A percentile compares a stretch with the other conserved stretches of the same genome.
phyloP scores from a whole-genome alignment of 2,888 invertebrate genomes.

The Neocrepidodera transversa region DNA sequence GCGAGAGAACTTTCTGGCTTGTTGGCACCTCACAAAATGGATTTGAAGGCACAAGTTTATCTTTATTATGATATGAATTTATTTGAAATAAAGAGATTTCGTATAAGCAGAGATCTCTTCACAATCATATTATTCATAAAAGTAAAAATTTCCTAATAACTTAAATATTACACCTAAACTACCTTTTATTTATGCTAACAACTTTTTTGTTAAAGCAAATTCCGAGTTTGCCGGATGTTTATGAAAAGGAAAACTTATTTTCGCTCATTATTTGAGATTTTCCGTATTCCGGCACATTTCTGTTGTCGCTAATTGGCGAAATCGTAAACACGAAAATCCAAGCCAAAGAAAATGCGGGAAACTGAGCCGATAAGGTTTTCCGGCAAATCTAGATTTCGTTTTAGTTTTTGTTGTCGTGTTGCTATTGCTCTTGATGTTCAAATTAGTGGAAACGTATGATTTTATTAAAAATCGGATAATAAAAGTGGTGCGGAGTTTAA shows the following conservation, averaged over 20 bases:
- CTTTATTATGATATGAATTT: too few species aligned
- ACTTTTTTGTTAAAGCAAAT: background rate
- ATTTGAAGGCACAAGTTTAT: background rate
- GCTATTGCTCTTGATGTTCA: background rate
- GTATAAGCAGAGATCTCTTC: too few species aligned
- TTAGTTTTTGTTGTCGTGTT: background rate
- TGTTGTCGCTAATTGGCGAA: constrained; percentile 21
- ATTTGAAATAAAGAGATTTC: too few species aligned
- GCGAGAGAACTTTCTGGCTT: constrained; percentile 7
- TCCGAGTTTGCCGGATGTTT: constrained; percentile 11
- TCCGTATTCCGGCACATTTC: constrained; percentile 7
- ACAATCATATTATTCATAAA: background rate
- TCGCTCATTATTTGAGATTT: constrained; percentile 20
- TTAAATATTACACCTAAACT: background rate
- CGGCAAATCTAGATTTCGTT: constrained; percentile 7
- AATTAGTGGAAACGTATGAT: background rate
- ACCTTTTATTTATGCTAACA: background rate
- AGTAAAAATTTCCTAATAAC: too few species aligned
- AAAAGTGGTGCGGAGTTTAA: too few species aligned
- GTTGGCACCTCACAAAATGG: constrained; percentile 10
- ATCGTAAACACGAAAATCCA: constrained; percentile 14
- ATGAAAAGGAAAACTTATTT: constrained; percentile 20
- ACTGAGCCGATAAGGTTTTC: constrained; percentile 11
- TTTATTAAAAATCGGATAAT: background rate
- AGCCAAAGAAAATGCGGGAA: constrained; percentile 8